phyloP scores from a whole-genome alignment of 64 coral and sea anemone genomes.

The Exaiptasia diaphana region DNA sequence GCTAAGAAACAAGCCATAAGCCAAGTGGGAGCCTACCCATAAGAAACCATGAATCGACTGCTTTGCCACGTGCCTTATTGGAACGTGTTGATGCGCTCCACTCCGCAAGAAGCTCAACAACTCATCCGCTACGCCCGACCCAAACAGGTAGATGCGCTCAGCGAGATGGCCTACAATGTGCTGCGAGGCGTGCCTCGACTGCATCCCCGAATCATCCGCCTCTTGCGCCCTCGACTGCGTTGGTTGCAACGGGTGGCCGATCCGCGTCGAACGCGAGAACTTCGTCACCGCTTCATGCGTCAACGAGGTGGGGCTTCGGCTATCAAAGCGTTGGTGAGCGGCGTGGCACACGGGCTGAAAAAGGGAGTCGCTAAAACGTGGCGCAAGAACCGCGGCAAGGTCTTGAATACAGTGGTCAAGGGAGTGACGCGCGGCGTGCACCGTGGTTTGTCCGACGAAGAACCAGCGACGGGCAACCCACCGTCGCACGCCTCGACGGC shows the following conservation, averaged over 20 bases:
- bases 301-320: background rate
- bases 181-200: background rate
- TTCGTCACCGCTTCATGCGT: background rate
- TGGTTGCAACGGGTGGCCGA: background rate
- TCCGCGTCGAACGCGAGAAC: background rate
- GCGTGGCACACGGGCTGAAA: too few relatives aligned
- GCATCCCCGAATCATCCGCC: background rate
- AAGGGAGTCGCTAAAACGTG: too few relatives aligned
- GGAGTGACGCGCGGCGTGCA: too few relatives aligned
- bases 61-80: background rate
- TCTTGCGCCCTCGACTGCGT: background rate
- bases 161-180: background rate
- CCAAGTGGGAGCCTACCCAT: too few relatives aligned
- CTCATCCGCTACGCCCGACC: background rate
- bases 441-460: too few relatives aligned
- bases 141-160: background rate
- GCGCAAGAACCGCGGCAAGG: too few relatives aligned
- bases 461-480: too few relatives aligned
- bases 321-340: too few relatives aligned
- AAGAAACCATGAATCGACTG: too few relatives aligned
- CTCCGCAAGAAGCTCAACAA: background rate
- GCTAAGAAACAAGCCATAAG: too few relatives aligned
- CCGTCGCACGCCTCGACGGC: too few relatives aligned
- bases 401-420: too few relatives aligned
- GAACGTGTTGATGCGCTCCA: background rate